Base-by-base conservation (phyloP, 2,113 vertebrate species). In the Xiphophorus maculatus region DNA sequence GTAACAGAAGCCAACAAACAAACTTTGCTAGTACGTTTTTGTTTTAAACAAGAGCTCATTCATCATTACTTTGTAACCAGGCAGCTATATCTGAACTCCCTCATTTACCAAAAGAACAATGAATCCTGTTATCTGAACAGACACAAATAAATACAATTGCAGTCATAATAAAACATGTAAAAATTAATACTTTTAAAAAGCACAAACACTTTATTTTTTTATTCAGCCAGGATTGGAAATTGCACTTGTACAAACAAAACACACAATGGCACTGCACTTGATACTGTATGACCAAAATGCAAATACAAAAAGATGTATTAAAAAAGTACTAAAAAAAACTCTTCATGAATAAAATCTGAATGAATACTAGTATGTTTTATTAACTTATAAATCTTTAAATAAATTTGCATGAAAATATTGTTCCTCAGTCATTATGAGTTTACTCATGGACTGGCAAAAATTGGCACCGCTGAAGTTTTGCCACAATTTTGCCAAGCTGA, bases 71-170 rank as follows among this genome's bases (percentile, higher is more conserved):
- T 42, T 71, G 27, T 51, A 35, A 74, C 54, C 63, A 54, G 66
- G 11, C 71, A 81, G n/a, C 67, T 79, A 69, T 40, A 73, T 66
- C 69, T 76, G 60, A 51, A 64, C 73, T 73, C 35, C 72, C 65
- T 85, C 30, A 33, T 62, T 37, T 82, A 88, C 69, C 33, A 69
- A 77, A 76, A 82, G 61, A 79, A 85, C 5, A 13, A 76, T 22
- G 32, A 71, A 77, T 73, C 74, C 65, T 72, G 51, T 66, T 48
- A 73, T 82, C 74, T 79, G 79, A 74, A 66, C 44, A 77, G 42
- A 79, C 71, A 81, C 79, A 90, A 92, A 93, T 93, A 93, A 93
- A 93, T 93, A 93, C 77, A 86, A 63, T 62, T 80, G 66, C 66
- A 82, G 77, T 67, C 60, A 66, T 67, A 74, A 64, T 71, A 73